These are phyloP conservation scores for Gerris lacustris DNA, from an alignment of 2,888 invertebrate species.

Conservation along the genomic window DNA sequence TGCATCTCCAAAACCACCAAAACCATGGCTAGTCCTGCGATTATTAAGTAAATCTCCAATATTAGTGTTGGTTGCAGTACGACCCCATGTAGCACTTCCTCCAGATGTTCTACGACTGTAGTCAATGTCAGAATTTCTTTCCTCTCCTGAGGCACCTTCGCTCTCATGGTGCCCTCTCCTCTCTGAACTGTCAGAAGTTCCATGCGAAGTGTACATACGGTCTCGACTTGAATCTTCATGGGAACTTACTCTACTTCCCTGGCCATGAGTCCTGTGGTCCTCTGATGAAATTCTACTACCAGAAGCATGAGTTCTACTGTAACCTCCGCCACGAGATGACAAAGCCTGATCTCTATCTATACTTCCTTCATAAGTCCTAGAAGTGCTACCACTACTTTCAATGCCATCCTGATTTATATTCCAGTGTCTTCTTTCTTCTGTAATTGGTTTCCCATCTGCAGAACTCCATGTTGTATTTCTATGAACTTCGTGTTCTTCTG, in stretches of 20 bases:
- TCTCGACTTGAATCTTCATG: neutral
- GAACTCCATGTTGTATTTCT: conserved; percentile 30
- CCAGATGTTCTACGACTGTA: conserved; percentile 2
- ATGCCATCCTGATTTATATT: conserved; percentile 30
- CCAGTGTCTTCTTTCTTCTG: conserved; percentile 28
- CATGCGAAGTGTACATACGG: neutral
- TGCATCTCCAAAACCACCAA: conserved; percentile 22
- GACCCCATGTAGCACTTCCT: conserved; percentile 11
- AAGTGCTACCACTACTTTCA: conserved; percentile 29
- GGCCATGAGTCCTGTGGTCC: conserved; percentile 16
- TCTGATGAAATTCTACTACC: conserved; percentile 13
- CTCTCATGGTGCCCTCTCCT: neutral
- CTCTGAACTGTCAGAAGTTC: conserved; percentile 8
- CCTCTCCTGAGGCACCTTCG: conserved; percentile 11
- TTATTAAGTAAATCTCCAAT: conserved; percentile 16
- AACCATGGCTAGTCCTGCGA: conserved; percentile 5
- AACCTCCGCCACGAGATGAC: conserved; percentile 1
- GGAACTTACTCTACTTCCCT: neutral
- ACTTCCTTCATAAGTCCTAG: conserved; percentile 23
- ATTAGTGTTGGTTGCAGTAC: conserved; percentile 16
- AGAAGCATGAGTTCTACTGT: conserved; percentile 7
- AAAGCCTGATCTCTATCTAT: conserved; percentile 7
- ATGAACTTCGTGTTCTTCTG: conserved; percentile 18
- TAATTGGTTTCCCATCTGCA: conserved; percentile 26
- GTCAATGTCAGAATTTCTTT: conserved; percentile 11